Evolutionary conservation across 2,113 vertebrate species (phyloP).

Genomic region (Hypanus sabinus): DNA sequence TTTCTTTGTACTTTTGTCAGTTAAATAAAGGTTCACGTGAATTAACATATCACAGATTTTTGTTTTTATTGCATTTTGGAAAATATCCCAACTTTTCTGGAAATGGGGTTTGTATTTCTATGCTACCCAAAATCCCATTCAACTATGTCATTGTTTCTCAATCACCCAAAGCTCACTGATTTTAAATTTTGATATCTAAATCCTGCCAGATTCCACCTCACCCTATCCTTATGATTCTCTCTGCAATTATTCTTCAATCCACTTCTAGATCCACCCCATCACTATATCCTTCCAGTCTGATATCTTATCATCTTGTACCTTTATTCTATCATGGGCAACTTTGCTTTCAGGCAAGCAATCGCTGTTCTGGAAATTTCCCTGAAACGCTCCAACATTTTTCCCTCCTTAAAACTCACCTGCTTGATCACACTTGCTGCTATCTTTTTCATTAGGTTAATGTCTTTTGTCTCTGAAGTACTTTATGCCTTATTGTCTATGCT

Average conservation of each 20-base stretch:
- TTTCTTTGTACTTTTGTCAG: too few species aligned
- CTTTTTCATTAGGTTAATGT: neutral
- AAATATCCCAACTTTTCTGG: too few species aligned
- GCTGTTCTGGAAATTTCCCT: neutral
- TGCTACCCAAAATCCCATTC: neutral
- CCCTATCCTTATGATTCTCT: neutral
- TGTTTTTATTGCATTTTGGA: too few species aligned
- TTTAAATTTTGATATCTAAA: neutral
- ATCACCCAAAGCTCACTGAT: neutral
- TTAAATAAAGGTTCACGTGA: too few species aligned
- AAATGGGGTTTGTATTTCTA: too few species aligned
- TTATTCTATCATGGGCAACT: neutral
- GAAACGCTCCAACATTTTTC: neutral
- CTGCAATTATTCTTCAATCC: neutral
- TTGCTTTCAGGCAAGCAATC: neutral
- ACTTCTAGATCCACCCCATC: neutral
- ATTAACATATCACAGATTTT: too few species aligned
- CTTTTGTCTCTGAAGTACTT: neutral
- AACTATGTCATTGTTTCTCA: neutral
- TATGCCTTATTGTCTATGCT: neutral
- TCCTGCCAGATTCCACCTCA: neutral
- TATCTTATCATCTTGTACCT: neutral
- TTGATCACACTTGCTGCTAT: neutral
- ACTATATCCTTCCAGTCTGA: neutral
- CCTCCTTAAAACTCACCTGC: neutral